These are phyloP conservation scores for Fratercula arctica DNA, from an alignment of 2,797 vertebrate species.

Conservation along the genomic window DNA sequence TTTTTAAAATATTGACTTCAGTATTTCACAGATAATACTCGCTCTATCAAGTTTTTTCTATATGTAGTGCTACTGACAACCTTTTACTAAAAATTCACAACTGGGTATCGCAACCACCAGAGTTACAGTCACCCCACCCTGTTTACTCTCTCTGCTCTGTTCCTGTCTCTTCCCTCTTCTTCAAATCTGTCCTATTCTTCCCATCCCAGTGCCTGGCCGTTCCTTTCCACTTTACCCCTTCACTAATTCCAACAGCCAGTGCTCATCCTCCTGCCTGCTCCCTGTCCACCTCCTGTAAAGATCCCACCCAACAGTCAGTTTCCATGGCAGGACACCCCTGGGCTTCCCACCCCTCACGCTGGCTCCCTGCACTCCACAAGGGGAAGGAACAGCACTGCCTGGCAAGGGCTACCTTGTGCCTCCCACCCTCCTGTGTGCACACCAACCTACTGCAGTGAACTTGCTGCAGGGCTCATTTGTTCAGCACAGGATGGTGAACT, in stretches of 20 bases:
- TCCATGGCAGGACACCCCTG: neutral
- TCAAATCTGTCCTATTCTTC: neutral
- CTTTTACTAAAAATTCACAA: neutral
- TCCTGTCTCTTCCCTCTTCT: neutral
- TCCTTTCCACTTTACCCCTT: neutral
- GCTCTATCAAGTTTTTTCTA: neutral
- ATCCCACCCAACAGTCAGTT: neutral
- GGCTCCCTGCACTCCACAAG: neutral
- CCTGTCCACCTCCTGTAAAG: neutral
- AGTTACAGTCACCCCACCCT: neutral
- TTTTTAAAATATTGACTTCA: neutral
- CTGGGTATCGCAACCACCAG: neutral
- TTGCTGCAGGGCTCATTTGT: neutral
- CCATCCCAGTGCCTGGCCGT: neutral
- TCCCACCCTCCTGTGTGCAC: accelerated
- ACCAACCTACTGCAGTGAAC: accelerated
- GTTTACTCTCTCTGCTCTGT: neutral
- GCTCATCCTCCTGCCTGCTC: neutral
- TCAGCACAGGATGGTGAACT: accelerated
- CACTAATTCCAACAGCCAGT: neutral
- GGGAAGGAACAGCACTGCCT: neutral
- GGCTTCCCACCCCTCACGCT: accelerated
- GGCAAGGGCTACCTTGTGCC: accelerated
- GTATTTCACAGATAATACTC: neutral
- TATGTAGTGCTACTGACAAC: neutral